Percentiles rank a stretch among this genome's conserved stretches.
Evolutionary conservation across 35 echinoderm and acorn worm species (phyloP).

Genomic region (Hemicentrotus pulcherrimus): DNA sequence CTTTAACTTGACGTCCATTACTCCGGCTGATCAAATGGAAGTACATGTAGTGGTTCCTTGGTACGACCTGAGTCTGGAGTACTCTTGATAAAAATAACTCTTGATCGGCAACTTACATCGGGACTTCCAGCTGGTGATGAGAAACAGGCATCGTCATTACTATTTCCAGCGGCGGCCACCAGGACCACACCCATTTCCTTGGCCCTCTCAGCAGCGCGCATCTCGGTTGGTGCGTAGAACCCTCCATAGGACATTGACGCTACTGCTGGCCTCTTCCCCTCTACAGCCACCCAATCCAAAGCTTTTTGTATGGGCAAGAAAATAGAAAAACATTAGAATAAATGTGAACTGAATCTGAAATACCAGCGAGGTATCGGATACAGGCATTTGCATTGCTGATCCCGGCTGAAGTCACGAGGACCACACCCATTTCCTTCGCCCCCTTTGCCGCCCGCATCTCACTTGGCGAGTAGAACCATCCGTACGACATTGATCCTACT

Average conservation of each 20-base stretch:
- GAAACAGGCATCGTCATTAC: slow-evolving; percentile 46
- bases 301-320: slow-evolving; percentile 33
- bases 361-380: slow-evolving; percentile 41
- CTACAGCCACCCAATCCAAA: slow-evolving; percentile 55
- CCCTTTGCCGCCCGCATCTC: slow-evolving; percentile 21
- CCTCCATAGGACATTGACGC: slow-evolving; percentile 54
- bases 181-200: not conserved
- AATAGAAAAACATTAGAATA: not conserved
- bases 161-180: slow-evolving; percentile 51
- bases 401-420: slow-evolving; percentile 58
- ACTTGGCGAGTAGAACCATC: slow-evolving; percentile 36
- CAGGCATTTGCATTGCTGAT: slow-evolving; percentile 67
- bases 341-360: slow-evolving; percentile 44
- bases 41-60: no score
- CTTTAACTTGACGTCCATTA: no score
- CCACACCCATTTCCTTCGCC: slow-evolving; percentile 30
- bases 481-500: slow-evolving; percentile 71
- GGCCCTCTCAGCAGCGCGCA: not conserved
- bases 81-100: no score
- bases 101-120: slow-evolving; percentile 31
- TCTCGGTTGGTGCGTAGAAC: not conserved
- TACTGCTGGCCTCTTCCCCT: slow-evolving; percentile 39
- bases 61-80: no score
- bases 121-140: slow-evolving; percentile 46
- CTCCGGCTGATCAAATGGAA: no score